Base-by-base conservation (phyloP, 1,140 invertebrate species). In the Bradysia coprophila region DNA sequence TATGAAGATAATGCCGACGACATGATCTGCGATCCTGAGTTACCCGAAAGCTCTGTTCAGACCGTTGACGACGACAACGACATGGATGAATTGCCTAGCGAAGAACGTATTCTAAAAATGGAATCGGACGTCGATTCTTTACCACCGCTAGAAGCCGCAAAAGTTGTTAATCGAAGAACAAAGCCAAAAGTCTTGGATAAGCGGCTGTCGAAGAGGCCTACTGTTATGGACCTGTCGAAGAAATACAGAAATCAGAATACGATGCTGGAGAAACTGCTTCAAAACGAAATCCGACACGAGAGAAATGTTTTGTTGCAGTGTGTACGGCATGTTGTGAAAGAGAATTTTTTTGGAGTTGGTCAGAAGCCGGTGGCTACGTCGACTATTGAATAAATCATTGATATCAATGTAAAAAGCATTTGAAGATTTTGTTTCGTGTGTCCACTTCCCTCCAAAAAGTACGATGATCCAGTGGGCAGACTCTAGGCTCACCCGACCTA, bases 271-370 rank as follows among this genome's bases (percentile, higher is more conserved):
- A 75, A 73, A 54, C 48, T 77, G 21, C 56, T 79, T 19, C 62
- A 59, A 40, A 62, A 62, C 38, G 75, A 79, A 57, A 74, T 79
- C 42, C 52, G 62, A 36, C 73, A 81, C 48, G 81, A 86, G 62
- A 61, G 81, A 45, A 86, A 84, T 61, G 59, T 76, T 19, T 66
- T 84, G 38, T 64, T 79, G 41, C 81, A 84, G 50, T 83, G 80
- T 62, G 67, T 84, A 10, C 72, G 73, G 46, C 72, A 75, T 66
- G 73, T 82, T 41, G 67, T 73, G 23, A 67, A 75, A 46, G 78
- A 75, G 51, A 73, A 81, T 54, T 85, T 73, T 58, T 81, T 81
- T 59, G 59, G 49, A 19, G 48, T 46, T 28, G 40, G 41, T 13
- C 38, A 41, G 20, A n/a, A n/a, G n/a, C n/a, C n/a, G n/a, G n/a